A percentile compares a stretch with the other conserved stretches of the same genome.
These are phyloP conservation scores for Acanthopleura granulata DNA, from an alignment of 2,888 invertebrate species.

Conservation along the genomic window DNA sequence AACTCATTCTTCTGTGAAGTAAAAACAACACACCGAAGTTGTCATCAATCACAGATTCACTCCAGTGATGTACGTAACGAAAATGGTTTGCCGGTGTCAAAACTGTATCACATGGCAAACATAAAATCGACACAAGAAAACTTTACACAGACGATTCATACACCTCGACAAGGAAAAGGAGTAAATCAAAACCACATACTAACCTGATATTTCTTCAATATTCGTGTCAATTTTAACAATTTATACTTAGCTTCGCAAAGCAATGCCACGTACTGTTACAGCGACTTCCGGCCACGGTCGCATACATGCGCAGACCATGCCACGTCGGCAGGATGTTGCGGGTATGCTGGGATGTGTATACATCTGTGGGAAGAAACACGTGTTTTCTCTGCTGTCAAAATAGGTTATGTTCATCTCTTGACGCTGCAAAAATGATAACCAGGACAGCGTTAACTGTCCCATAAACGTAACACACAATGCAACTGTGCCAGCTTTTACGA, in stretches of 20 bases:
- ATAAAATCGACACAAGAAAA: not conserved
- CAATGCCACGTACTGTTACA: slow-evolving; percentile 21
- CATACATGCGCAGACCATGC: slow-evolving; percentile 58
- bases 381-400: slow-evolving; percentile 12
- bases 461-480: too few species aligned
- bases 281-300: slow-evolving; percentile 13
- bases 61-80: too few species aligned
- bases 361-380: slow-evolving; percentile 11
- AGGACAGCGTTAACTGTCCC: too few species aligned
- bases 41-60: too few species aligned
- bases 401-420: not conserved
- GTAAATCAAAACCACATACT: not conserved
- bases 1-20: too few species aligned
- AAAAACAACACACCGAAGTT: too few species aligned
- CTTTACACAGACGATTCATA: not conserved
- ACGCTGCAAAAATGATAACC: not conserved
- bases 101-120: too few species aligned
- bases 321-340: slow-evolving; percentile 52
- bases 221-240: not conserved
- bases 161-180: not conserved
- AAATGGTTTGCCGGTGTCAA: too few species aligned
- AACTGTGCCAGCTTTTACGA: too few species aligned
- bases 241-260: not conserved
- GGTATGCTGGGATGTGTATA: slow-evolving; percentile 18
- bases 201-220: slow-evolving; percentile 1